Base-by-base conservation (phyloP, 2,888 invertebrate species). In the Microplitis deprimator region DNA sequence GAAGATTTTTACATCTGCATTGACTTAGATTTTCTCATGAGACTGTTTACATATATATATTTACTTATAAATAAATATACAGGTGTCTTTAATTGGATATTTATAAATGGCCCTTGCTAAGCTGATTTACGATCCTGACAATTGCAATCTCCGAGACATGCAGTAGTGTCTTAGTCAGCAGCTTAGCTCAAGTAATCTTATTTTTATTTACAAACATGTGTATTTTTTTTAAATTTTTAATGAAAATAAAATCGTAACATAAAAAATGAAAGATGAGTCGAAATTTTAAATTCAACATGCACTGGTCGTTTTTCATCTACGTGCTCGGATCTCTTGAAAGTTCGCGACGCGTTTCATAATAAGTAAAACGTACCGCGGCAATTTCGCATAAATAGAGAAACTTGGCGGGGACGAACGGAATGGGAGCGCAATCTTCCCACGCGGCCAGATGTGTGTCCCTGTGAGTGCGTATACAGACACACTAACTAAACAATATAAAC, bases 11-110 rank as follows among this genome's bases (percentile, higher is more conserved):
- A 29, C 29, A 29, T 29, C 29, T 29, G 29, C 29, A 29, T 29
- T 29, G 29, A 29, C 29, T 29, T 29, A 29, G 29, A 29, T 29
- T 29, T 29, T 29, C 29, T 29, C 29, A 29, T 29, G 29, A 29
- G 29, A 29, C 29, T 29, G 29, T 29, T 29, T 29, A 29, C 29
- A 29, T 29, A 29, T 29, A 20, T 20, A 4, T 29, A 29, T 29
- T 29, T 29, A 29, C 3, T 29, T 77, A 79, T 75, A 60, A 76
- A 78, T 82, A 81, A 76, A 78, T 82, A 81, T 83, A 87, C 89
- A 88, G 88, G 88, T 88, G 89, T 88, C 85, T 87, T 86, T 89
- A 88, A 89, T 89, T 88, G 89, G 86, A 87, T 86, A 88, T 88
- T 87, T 88, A 88, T 88, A 89, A 86, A 84, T 83, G 82, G 86